Conservation (phyloP, 2,113 vertebrate genomes). For the Narcine bancroftii region DNA sequence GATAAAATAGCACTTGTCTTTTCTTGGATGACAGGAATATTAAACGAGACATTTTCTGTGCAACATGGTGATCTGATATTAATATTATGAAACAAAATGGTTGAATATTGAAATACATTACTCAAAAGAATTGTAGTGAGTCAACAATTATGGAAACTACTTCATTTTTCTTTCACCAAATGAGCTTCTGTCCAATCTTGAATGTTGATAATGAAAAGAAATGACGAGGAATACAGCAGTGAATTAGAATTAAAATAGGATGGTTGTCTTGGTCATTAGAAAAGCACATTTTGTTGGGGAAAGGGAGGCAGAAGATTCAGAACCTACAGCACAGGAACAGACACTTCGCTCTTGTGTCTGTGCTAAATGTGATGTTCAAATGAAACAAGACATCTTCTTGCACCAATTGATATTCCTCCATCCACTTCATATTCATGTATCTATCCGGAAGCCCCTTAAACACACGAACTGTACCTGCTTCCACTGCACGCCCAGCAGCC, state of each 20-base stretch:
- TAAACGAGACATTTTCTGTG: neutral
- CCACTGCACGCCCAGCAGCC: too few species aligned
- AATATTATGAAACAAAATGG: neutral
- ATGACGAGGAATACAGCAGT: neutral
- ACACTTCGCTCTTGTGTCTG: too few species aligned
- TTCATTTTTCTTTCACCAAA: neutral
- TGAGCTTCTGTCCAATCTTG: neutral
- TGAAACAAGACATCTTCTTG: too few species aligned
- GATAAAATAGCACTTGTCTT: neutral
- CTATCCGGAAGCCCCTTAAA: too few species aligned
- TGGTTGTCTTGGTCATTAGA: neutral
- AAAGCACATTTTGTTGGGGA: neutral
- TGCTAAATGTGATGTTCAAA: too few species aligned
- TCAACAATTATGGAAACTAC: neutral
- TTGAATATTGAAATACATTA: too few species aligned
- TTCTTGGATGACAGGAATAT: neutral
- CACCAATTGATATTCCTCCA: too few species aligned
- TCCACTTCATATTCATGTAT: too few species aligned
- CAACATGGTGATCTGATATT: neutral
- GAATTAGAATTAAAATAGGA: neutral
- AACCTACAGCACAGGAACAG: too few species aligned
- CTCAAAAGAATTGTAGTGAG: too few species aligned
- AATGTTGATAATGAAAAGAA: neutral
- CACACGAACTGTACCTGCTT: too few species aligned
- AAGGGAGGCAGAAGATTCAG: too few species aligned